These are phyloP conservation scores for Megaustenia siamemsis DNA, from an alignment of 2,888 invertebrate species.

Conservation along the genomic window DNA sequence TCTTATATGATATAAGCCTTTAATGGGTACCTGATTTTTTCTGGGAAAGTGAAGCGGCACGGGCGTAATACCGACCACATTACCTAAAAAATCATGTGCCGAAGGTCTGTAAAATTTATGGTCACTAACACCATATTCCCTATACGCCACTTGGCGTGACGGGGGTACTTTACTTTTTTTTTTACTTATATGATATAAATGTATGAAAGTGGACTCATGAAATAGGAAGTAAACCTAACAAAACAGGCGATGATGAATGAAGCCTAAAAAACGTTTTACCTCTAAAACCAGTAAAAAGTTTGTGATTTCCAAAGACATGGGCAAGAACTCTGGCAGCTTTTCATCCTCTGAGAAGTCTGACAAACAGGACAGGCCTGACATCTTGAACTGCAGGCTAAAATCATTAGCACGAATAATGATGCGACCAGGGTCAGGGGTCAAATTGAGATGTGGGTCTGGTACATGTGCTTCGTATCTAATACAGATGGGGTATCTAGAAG, in stretches of 20 bases:
- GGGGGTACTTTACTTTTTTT: no score
- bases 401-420: slow-evolving; percentile 63
- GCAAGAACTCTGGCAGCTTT: slow-evolving; percentile 88
- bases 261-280: slow-evolving; percentile 57
- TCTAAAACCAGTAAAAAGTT: slow-evolving; percentile 66
- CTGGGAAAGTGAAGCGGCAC: no score
- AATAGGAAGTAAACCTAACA: no score
- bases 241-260: neutral
- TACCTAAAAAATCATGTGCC: no score
- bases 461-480: slow-evolving; percentile 56
- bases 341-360: slow-evolving; percentile 93
- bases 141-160: no score
- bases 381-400: slow-evolving; percentile 72
- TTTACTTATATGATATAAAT: no score
- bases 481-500: slow-evolving; percentile 60
- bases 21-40: no score
- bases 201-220: no score
- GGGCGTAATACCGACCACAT: no score
- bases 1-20: no score
- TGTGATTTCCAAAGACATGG: slow-evolving; percentile 82
- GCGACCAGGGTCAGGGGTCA: slow-evolving; percentile 56
- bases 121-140: no score
- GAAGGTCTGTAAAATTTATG: no score
- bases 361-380: slow-evolving; percentile 88
- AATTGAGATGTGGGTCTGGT: slow-evolving; percentile 3